A percentile compares a stretch with the other conserved stretches of the same genome.
These are phyloP conservation scores for Lateolabrax maculatus DNA, from an alignment of 2,797 vertebrate genomes.

Conservation along the genomic window DNA sequence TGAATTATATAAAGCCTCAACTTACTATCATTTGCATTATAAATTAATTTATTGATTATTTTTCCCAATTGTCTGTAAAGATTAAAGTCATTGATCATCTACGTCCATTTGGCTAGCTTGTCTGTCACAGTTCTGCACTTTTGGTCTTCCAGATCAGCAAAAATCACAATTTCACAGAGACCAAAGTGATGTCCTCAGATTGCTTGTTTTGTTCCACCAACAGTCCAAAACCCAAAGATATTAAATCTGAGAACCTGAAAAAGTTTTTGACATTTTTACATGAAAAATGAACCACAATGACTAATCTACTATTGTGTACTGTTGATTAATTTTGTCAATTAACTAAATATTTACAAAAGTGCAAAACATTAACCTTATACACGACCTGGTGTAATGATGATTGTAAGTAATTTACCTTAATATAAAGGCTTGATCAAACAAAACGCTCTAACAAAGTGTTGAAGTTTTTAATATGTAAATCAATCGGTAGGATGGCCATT, in stretches of 20 bases:
- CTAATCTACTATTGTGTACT: neutral
- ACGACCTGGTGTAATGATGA: too few species aligned
- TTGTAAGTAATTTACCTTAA: neutral
- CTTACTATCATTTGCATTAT: neutral
- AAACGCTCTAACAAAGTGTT: too few species aligned
- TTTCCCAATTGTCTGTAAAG: neutral
- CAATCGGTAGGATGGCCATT: neutral
- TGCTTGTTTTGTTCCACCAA: neutral
- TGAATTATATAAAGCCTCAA: neutral
- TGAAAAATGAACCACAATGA: neutral
- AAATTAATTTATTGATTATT: neutral
- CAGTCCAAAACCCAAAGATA: neutral
- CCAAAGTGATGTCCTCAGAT: neutral
- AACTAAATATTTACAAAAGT: neutral
- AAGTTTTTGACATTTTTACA: too few species aligned
- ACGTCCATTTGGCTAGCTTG: neutral
- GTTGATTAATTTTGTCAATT: neutral
- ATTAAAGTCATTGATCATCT: neutral
- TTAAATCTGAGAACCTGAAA: neutral
- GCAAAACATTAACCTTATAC: neutral
- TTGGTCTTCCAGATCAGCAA: neutral
- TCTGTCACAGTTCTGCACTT: neutral
- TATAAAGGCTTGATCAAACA: too few species aligned
- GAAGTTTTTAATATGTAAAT: slow-evolving; percentile 3
- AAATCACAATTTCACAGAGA: neutral